Conservation (phyloP, 2,888 invertebrate genomes). For the Dasysyrphus tricinctus region DNA sequence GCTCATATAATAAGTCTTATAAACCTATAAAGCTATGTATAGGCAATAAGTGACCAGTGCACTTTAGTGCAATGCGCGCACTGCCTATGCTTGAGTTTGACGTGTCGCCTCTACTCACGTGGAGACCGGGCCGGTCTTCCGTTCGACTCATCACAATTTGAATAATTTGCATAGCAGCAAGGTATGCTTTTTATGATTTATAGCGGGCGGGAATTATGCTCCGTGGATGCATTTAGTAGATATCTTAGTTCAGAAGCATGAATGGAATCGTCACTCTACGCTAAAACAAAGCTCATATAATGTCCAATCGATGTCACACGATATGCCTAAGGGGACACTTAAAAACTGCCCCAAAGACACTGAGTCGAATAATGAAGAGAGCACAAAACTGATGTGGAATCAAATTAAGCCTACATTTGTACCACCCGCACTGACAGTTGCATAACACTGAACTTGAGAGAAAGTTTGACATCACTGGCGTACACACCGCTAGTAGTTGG, state of each 20-base stretch:
- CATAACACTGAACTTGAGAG: conserved; percentile 75
- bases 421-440: conserved; percentile 24
- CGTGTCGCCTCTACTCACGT: conserved; percentile 53
- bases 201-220: conserved; percentile 61
- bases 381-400: conserved; percentile 5
- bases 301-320: conserved; percentile 72
- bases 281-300: conserved; percentile 52
- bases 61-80: conserved; percentile 43
- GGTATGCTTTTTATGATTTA: conserved; percentile 62
- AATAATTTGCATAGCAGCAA: conserved; percentile 58
- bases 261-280: conserved; percentile 50
- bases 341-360: neutral
- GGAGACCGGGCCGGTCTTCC: conserved; percentile 72
- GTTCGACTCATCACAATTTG: conserved; percentile 63
- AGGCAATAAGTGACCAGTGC: conserved; percentile 30
- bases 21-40: neutral
- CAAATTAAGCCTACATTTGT: conserved; percentile 32
- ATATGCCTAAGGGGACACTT: conserved; percentile 55
- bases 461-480: conserved; percentile 71
- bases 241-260: conserved; percentile 34
- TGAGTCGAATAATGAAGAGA: neutral
- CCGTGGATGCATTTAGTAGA: neutral
- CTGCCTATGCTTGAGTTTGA: conserved; percentile 38
- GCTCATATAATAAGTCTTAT: neutral
- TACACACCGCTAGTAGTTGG: conserved; percentile 14